phyloP scores from a whole-genome alignment of 2,113 vertebrate genomes.

The Paratilapia polleni region DNA sequence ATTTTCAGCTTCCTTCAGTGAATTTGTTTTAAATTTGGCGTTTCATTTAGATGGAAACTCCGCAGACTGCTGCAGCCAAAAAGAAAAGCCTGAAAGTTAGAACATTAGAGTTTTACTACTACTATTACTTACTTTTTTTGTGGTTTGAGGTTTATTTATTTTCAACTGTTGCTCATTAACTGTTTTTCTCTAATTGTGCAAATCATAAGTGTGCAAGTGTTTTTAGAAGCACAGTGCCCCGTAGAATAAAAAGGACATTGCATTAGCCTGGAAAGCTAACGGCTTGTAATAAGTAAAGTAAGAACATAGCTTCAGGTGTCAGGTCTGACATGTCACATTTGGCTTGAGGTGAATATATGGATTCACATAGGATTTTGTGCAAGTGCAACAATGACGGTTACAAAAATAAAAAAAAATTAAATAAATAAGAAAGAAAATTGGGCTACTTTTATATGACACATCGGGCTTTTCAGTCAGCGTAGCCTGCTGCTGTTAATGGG shows the following conservation, averaged over 20 bases:
- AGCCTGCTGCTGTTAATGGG: constrained; percentile 1
- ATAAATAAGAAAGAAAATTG: background rate
- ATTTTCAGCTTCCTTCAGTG: background rate
- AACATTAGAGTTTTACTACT: background rate
- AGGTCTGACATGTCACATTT: background rate
- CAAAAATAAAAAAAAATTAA: background rate
- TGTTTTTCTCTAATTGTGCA: accelerated
- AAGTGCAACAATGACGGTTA: background rate
- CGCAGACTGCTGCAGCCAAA: background rate
- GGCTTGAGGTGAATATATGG: background rate
- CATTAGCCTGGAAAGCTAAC: background rate
- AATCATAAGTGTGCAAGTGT: background rate
- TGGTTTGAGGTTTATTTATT: background rate
- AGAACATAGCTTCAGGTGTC: background rate
- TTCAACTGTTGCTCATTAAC: background rate
- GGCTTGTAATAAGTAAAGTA: background rate
- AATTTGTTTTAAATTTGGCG: background rate
- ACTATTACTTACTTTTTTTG: accelerated
- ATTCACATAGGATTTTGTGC: background rate
- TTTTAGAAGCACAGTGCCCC: background rate
- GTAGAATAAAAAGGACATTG: background rate
- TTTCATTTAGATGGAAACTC: background rate
- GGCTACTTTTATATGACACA: background rate
- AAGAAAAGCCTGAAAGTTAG: background rate
- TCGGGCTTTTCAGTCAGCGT: background rate